Conservation (phyloP, 2,888 invertebrate species). For the Caenorhabditis sulstoni region DNA sequence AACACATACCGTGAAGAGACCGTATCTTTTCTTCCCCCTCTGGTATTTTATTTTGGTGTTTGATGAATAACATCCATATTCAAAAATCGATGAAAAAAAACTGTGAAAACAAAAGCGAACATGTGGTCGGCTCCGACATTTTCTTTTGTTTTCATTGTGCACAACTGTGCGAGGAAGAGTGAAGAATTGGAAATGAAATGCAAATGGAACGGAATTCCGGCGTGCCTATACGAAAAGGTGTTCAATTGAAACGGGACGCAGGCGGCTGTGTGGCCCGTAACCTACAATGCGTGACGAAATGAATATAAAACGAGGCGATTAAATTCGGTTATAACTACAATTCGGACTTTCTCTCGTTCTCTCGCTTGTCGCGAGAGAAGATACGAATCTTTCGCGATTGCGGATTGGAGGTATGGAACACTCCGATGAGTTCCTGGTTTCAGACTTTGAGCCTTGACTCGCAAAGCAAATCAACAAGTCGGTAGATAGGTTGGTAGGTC, state of each 20-base stretch:
- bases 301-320: constrained; percentile 55
- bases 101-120: too few relatives aligned
- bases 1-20: constrained; percentile 15
- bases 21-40: constrained; percentile 12
- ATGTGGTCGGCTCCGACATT: too few relatives aligned
- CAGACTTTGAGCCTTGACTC: too few relatives aligned
- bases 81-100: constrained; percentile 3
- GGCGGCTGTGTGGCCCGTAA: constrained; percentile 20
- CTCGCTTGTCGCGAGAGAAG: constrained; percentile 9
- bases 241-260: not conserved
- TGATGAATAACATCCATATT: constrained; percentile 27
- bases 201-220: not conserved
- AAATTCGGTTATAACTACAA: constrained; percentile 56
- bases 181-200: too few relatives aligned
- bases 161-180: too few relatives aligned
- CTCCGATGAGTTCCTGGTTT: too few relatives aligned
- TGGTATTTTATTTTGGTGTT: constrained; percentile 6
- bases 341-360: constrained; percentile 30
- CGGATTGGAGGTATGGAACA: constrained; percentile 9
- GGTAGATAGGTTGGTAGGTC: too few relatives aligned
- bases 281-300: constrained; percentile 57
- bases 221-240: constrained; percentile 1
- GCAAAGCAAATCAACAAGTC: too few relatives aligned
- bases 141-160: too few relatives aligned
- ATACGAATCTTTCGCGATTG: too few relatives aligned